These are phyloP conservation scores for Chaetops frenatus DNA, from an alignment of 2,113 vertebrate species.

Conservation along the genomic window DNA sequence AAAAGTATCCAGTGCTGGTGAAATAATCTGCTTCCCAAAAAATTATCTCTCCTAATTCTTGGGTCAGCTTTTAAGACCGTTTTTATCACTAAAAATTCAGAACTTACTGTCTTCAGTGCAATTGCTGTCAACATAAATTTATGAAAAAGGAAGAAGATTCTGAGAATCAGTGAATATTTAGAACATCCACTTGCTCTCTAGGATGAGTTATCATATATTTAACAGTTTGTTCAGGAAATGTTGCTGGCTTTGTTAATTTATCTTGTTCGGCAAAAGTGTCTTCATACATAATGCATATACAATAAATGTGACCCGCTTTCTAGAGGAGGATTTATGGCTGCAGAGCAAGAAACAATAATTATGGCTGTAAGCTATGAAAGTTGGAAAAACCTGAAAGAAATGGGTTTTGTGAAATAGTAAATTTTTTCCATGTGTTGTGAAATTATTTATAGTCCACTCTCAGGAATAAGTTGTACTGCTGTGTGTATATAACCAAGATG, in stretches of 20 bases:
- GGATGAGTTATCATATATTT: not conserved
- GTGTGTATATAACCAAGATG: not conserved
- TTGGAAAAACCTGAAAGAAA: constrained; percentile 38
- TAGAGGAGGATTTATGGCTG: constrained; percentile 17
- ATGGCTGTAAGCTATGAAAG: constrained; percentile 8
- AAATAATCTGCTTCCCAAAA: not conserved
- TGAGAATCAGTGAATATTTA: not conserved
- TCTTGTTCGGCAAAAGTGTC: not conserved
- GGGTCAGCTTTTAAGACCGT: not conserved
- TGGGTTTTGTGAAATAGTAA: constrained; percentile 12
- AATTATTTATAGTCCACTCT: constrained; percentile 28
- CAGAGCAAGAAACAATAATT: constrained; percentile 41
- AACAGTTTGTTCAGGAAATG: constrained; percentile 36
- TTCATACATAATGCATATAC: not conserved
- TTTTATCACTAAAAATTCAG: not conserved
- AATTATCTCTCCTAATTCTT: not conserved
- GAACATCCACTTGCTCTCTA: not conserved
- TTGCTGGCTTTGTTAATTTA: constrained; percentile 9
- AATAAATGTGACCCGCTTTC: not conserved
- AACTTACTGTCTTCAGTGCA: not conserved
- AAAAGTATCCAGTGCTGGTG: not conserved
- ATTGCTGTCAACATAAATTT: not conserved
- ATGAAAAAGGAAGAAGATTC: not conserved
- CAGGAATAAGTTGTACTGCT: not conserved
- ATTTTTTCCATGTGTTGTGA: constrained; percentile 37